phyloP scores from a whole-genome alignment of 2,797 vertebrate species.

The Tenualosa ilisha region DNA sequence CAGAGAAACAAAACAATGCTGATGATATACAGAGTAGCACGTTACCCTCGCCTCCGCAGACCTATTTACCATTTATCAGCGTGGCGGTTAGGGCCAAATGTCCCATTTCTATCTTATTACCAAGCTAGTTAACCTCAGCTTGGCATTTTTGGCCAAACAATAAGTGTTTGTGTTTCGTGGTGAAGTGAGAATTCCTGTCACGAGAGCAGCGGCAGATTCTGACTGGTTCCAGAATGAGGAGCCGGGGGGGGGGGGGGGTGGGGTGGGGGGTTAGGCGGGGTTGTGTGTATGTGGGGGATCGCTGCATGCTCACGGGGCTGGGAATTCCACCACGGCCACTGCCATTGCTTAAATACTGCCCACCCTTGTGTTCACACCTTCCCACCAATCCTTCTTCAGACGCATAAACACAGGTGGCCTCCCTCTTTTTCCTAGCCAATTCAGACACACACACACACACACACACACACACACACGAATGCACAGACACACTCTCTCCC shows the following conservation, averaged over 20 bases:
- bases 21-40: constrained; percentile 27
- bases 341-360: background rate
- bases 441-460: background rate
- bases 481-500: constrained; percentile 29
- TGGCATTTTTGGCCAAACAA: constrained; percentile 19
- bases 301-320: background rate
- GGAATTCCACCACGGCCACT: background rate
- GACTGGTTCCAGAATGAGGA: background rate
- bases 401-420: constrained; percentile 33
- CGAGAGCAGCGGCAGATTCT: background rate
- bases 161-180: constrained; percentile 21
- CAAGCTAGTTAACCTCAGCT: constrained; percentile 18
- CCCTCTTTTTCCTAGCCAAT: background rate
- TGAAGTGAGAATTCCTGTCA: background rate
- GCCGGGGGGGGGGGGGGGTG: background rate
- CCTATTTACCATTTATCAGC: constrained; percentile 32
- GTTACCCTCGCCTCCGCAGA: background rate
- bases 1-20: constrained; percentile 37
- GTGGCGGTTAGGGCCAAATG: background rate
- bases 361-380: constrained; percentile 18
- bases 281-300: background rate
- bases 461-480: background rate
- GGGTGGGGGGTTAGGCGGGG: background rate
- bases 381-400: constrained; percentile 29
- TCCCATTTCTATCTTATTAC: constrained; percentile 25